Percentiles rank a stretch among this genome's conserved stretches.
These are phyloP conservation scores for Oceanodroma leucorhoa DNA, from an alignment of 2,797 vertebrate species.

Conservation along the genomic window DNA sequence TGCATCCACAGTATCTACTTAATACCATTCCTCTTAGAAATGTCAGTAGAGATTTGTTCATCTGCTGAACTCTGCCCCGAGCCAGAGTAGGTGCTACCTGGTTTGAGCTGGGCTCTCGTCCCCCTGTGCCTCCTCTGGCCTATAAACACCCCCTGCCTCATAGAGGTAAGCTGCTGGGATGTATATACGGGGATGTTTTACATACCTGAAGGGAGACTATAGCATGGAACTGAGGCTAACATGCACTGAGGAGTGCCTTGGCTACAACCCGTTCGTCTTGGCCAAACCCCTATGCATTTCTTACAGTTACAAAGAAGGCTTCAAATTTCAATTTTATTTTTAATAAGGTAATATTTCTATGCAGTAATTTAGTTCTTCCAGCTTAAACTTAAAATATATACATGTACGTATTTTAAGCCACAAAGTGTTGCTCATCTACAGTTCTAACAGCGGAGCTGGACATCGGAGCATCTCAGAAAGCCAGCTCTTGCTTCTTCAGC, in stretches of 20 bases:
- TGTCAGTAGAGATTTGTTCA: background rate
- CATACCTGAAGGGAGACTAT: background rate
- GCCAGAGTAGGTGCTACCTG: background rate
- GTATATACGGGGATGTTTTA: background rate
- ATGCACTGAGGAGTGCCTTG: background rate
- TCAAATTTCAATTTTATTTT: background rate
- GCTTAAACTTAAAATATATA: background rate
- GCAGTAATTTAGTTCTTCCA: background rate
- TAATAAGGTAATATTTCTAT: background rate
- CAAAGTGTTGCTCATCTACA: background rate
- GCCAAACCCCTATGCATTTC: accelerated
- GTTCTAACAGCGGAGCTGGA: background rate
- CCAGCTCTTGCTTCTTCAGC: background rate
- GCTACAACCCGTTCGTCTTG: background rate
- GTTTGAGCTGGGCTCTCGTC: background rate
- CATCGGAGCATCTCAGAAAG: background rate
- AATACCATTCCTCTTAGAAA: background rate
- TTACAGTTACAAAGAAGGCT: background rate
- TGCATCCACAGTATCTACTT: background rate
- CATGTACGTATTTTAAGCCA: background rate
- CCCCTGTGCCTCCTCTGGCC: background rate
- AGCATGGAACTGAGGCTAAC: background rate
- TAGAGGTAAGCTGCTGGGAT: background rate
- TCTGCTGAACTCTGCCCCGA: background rate
- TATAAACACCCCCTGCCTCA: background rate